Conservation (phyloP, 2,113 vertebrate genomes). For the Leptodactylus fuscus region DNA sequence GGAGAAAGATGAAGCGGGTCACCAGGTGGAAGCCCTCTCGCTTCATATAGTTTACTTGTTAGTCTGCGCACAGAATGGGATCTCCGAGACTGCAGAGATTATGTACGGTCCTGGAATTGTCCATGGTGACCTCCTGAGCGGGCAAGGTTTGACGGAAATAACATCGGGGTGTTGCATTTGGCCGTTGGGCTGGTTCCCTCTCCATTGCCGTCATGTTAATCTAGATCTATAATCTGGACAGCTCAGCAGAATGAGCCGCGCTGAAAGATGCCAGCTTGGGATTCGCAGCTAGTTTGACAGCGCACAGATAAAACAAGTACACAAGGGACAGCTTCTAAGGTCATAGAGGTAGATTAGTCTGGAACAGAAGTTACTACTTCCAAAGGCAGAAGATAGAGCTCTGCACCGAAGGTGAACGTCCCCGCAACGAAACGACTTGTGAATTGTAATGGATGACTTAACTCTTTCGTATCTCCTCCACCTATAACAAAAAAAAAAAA, state of each 20-base stretch:
- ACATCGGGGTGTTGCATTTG: background rate
- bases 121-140: background rate
- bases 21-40: background rate
- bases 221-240: conserved; percentile 50
- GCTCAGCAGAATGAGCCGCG: conserved; percentile 1
- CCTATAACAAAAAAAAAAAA: background rate
- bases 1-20: background rate
- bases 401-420: background rate
- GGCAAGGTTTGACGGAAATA: background rate
- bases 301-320: conserved; percentile 42
- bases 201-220: conserved; percentile 45
- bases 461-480: background rate
- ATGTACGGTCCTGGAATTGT: background rate
- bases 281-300: conserved; percentile 45
- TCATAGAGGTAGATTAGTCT: conserved; percentile 38
- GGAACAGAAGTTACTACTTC: conserved; percentile 9
- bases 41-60: background rate
- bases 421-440: background rate
- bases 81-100: background rate
- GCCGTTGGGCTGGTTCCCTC: background rate
- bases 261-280: conserved; percentile 18
- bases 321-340: conserved; percentile 29
- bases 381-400: background rate
- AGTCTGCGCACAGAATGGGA: background rate
- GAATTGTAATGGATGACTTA: background rate